Evolutionary conservation across 37 sponge, comb jelly and placozoan genomes (phyloP), one percentile per base, ranked within the genome.

Genomic region (Eunapius fragilis): DNA sequence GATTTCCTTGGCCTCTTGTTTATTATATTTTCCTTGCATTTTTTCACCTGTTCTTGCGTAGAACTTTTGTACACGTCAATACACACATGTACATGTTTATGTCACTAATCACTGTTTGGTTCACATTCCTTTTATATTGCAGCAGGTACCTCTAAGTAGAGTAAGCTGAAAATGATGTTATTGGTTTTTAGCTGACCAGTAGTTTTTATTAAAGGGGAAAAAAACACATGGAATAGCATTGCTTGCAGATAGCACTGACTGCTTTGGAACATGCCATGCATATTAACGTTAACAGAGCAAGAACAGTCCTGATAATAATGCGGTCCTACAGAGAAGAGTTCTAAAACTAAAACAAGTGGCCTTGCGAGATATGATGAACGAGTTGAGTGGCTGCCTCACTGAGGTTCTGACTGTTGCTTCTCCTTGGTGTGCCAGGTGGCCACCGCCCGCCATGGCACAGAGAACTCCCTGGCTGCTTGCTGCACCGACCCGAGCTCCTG

Each of bases 401-500:
- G 58, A 19, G 58, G 22, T 76, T 32, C 37, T 0, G 25, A 37
- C n/a, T n/a, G n/a, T 25, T 80, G 33, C 37, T 71, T 22, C 48
- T 71, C 72, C 71, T 71, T 71, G n/a, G 41, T 70, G 45, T 71
- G 33, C 84, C 84, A 84, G 37, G 50, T 71, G 3, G 75, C 75
- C 23, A 84, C 84, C 0, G 45, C 72, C 28, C 47, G 71, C 87
- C 80, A 79, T 10, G 82, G 77, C 2, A 71, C 41, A 58, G 71
- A 76, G 49, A 78, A 82, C 70, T 78, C 78, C 25, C 67, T 26
- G 24, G 77, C 77, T 14, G 71, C 78, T n/a, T 78, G 82, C 69
- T 68, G 83, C 27, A 82, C 78, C 0, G 76, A 88, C 24, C 69
- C 88, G 35, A 82, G 36, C 70, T 76, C 78, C 31, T 26, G 25